A percentile compares a stretch with the other conserved stretches of the same genome.
phyloP scores from a whole-genome alignment of 1,140 invertebrate species.

The Drosophila pruinosa region DNA sequence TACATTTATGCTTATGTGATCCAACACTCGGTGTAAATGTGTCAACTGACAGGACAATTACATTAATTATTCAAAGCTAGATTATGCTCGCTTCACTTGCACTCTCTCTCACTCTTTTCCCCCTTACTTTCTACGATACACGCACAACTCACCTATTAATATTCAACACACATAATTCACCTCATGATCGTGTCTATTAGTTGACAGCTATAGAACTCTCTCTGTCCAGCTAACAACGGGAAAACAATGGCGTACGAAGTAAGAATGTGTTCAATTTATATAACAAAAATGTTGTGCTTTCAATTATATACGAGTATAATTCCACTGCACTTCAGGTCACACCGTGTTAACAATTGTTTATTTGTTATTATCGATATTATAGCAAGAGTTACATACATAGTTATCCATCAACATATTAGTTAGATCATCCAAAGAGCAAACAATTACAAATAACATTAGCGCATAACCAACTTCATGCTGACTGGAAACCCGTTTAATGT shows the following conservation, averaged over 20 bases:
- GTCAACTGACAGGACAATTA: neutral
- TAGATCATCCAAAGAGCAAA: constrained; percentile 19
- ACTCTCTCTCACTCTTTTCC: neutral
- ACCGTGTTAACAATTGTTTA: neutral
- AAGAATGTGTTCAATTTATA: neutral
- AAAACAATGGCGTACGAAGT: neutral
- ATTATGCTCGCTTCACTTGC: neutral
- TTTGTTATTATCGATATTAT: neutral
- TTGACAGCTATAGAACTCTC: neutral
- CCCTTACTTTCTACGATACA: neutral
- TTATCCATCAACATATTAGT: constrained; percentile 2
- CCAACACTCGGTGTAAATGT: neutral
- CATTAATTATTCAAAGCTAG: neutral
- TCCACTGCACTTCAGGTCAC: neutral
- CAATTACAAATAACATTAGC: neutral
- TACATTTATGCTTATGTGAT: neutral
- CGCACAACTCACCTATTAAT: neutral
- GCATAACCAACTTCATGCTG: constrained; percentile 16
- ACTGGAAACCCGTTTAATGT: constrained; percentile 36
- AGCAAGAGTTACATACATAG: neutral
- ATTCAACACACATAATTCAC: neutral
- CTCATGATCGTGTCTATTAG: neutral
- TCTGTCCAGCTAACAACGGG: neutral
- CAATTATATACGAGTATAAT: too few species aligned
- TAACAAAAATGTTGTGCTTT: too few species aligned